Evolutionary conservation across 2,113 vertebrate genomes (phyloP).

Genomic region (Dermatemys mawii): DNA sequence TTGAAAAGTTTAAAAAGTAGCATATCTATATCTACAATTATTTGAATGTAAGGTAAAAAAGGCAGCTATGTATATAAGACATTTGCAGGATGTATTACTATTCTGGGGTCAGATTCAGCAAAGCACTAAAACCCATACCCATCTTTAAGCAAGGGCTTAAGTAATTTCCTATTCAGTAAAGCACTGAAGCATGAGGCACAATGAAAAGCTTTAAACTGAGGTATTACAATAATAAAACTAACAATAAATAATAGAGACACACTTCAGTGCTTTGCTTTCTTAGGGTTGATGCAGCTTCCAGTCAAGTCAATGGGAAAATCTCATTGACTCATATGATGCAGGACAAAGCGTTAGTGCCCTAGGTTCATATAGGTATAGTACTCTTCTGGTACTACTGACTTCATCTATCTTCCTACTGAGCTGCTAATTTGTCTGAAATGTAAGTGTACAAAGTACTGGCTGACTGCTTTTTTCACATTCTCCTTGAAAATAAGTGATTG

Average conservation of each 20-base stretch:
- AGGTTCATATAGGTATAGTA: neutral
- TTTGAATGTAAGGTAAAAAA: neutral
- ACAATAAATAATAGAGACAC: neutral
- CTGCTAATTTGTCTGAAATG: constrained; percentile 23
- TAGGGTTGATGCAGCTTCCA: neutral
- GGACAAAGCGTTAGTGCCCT: neutral
- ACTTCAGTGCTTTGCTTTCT: neutral
- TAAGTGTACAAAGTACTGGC: neutral
- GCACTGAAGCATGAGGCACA: neutral
- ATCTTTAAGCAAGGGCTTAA: neutral
- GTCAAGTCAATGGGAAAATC: neutral
- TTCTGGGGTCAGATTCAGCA: neutral
- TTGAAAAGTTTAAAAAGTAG: neutral
- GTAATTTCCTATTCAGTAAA: neutral
- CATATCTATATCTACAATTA: neutral
- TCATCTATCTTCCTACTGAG: neutral
- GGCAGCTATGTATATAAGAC: neutral
- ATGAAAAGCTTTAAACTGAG: neutral
- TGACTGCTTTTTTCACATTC: constrained; percentile 26
- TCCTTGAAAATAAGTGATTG: constrained; percentile 38
- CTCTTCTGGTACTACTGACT: neutral
- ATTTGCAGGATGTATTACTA: neutral
- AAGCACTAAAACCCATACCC: neutral
- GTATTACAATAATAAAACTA: neutral
- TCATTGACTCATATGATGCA: neutral